Conservation (phyloP, 2,888 invertebrate species). For the Aelia acuminata region DNA sequence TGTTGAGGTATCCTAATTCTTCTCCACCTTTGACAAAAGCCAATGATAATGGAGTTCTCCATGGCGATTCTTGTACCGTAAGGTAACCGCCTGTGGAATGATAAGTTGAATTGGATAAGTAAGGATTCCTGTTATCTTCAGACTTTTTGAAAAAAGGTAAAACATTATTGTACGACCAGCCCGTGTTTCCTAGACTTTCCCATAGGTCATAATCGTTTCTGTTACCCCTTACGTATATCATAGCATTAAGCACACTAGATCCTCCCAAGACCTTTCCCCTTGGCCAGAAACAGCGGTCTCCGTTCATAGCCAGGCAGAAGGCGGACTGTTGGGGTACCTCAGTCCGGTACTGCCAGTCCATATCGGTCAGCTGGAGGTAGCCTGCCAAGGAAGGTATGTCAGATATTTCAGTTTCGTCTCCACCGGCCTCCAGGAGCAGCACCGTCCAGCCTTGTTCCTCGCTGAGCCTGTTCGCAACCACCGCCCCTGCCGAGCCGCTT, state of each 20-base stretch:
- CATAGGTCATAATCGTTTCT: conserved; percentile 89
- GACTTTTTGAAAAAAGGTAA: conserved; percentile 89
- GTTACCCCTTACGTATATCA: conserved; percentile 93
- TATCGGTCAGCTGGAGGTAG: conserved; percentile 86
- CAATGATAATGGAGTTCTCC: conserved; percentile 85
- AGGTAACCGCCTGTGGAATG: conserved; percentile 85
- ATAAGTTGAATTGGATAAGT: conserved; percentile 81
- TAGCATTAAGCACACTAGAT: conserved; percentile 88
- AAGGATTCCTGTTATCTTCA: conserved; percentile 90
- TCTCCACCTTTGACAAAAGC: conserved; percentile 86
- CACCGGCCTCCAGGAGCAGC: conserved; percentile 83
- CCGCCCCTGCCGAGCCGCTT: conserved; percentile 91
- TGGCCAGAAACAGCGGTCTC: conserved; percentile 91
- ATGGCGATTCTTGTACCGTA: conserved; percentile 86
- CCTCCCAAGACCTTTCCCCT: conserved; percentile 85
- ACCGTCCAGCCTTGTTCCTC: conserved; percentile 87
- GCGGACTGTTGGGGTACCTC: conserved; percentile 80
- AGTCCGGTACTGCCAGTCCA: conserved; percentile 95
- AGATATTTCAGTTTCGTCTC: conserved; percentile 89
- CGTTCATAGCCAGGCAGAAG: conserved; percentile 91
- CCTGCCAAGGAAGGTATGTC: conserved; percentile 88
- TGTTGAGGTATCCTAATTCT: conserved; percentile 85
- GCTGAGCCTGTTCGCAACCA: conserved; percentile 86
- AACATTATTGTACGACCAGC: conserved; percentile 88
- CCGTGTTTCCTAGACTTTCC: conserved; percentile 85